Evolutionary conservation across 2,797 vertebrate genomes (phyloP), one percentile per base, ranked within the genome.

Genomic region (Fratercula arctica): DNA sequence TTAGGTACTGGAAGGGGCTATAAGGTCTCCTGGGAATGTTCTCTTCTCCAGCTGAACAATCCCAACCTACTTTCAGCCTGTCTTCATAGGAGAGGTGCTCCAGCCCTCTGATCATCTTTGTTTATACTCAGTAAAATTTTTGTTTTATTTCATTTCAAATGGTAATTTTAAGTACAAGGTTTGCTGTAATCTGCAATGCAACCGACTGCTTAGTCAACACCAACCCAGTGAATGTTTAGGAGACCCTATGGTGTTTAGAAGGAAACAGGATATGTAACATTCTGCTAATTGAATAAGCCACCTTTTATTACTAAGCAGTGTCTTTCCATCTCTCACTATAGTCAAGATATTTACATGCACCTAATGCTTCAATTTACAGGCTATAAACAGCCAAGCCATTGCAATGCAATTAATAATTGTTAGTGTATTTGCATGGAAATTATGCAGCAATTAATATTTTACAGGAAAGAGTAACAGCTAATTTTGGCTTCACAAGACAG

Each of bases 281-380:
- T 94, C 73, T 79, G 64, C 46, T 95, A 94, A 96, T 89, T 93
- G 73, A 91, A 28, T 51, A 72, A 74, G 95, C 81, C 89, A 91
- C 76, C 31, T 94, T 93, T 92, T 93, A 93, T 86, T 96, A 92
- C 92, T 89, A 85, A 78, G 82, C 56, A 95, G 54, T 33, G 59
- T 96, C 95, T 89, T 93, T 95, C 87, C n/a, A 92, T 91, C 93
- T 96, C 66, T 79, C 76, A 66, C 89, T 56, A 31, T 87, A 92
- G 79, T 69, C 72, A 81, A 91, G 85, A 85, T 89, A 95, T 94
- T 95, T 95, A 87, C 87, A 93, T 95, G 96, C 67, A 90, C 50
- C 75, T 85, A 95, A 89, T 80, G 59, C 51, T 96, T 95, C 81
- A 87, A 78, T 96, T 96, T 91, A 66, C 92, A 93, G 81, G 75